Evolutionary conservation across 2,797 vertebrate genomes (phyloP), one percentile per base, ranked within the genome.

Genomic region (Clamator glandarius): DNA sequence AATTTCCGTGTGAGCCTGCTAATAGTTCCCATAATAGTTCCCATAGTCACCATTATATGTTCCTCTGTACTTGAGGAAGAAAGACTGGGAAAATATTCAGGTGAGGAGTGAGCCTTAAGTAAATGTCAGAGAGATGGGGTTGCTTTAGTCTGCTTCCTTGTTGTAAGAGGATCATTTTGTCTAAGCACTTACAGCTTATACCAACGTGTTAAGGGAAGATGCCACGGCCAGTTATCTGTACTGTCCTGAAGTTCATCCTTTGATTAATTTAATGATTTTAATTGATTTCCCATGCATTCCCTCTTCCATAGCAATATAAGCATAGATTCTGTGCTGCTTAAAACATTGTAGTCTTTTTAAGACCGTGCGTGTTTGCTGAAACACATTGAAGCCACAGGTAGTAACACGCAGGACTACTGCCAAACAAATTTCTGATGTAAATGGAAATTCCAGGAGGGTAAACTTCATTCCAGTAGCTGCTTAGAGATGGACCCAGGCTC

Each of bases 281-380:
- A 12, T 39, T 51, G 14, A 42, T 90, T 81, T 81, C n/a, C 42
- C 21, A 17, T 33, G 36, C 23, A 7, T 80, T 29, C 14, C 19
- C 3, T 84, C 16, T 80, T 80, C 68, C 33, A 7, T 21, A 72
- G 41, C 31, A 74, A 4, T 74, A 7, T 17, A 63, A 83, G 6
- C 4, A 1, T 35, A 19, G 31, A 57, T 5, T 68, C 15, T 36
- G 2, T 1, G 0, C 41, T 77, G 15, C 0, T 1, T 67, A n/a
- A 73, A 86, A 35, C 29, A 12, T 25, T 62, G 14, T 6, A n/a
- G 9, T 28, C 58, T 33, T 31, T n/a, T 48, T 23, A 69, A 29
- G 5, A 16, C 6, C 17, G 57, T 35, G 3, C 41, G 8, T 23
- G 23, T 75, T 75, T 75, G 51, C 35, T 35, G 46, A 33, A 61